These are phyloP conservation scores for Zapus hudsonius DNA, from an alignment of 2,113 vertebrate species.

Conservation along the genomic window DNA sequence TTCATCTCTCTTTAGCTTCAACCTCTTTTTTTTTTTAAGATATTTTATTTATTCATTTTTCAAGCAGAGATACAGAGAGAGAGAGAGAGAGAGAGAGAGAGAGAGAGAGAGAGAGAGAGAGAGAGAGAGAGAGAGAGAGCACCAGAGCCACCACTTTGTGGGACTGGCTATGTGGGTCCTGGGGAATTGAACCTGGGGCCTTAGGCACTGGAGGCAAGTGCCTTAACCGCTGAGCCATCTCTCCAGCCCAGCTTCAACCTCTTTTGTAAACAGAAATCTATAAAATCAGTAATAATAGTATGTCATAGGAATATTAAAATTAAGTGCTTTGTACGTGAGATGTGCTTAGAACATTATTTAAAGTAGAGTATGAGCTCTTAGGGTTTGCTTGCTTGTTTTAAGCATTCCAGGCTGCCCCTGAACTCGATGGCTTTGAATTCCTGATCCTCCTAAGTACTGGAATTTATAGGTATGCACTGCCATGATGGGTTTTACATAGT, in stretches of 20 bases:
- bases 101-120: too few species aligned
- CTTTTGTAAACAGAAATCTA: not conserved
- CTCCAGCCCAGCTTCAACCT: conserved; percentile 4
- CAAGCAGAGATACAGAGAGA: too few species aligned
- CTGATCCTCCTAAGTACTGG: not conserved
- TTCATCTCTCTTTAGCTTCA: not conserved
- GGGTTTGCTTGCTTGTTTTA: not conserved
- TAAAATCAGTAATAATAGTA: conserved; percentile 19
- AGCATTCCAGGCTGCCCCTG: not conserved
- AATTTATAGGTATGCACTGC: not conserved
- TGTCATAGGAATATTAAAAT: conserved; percentile 37
- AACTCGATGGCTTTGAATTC: not conserved
- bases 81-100: too few species aligned
- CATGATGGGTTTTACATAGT: not conserved
- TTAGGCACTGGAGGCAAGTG: too few species aligned
- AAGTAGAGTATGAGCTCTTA: not conserved
- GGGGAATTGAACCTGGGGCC: too few species aligned
- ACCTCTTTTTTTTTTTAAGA: too few species aligned
- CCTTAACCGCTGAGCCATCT: too few species aligned
- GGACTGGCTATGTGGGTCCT: too few species aligned
- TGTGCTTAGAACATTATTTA: not conserved
- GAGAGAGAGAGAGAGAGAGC: too few species aligned
- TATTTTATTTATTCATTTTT: too few species aligned
- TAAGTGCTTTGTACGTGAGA: not conserved
- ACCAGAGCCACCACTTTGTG: too few species aligned